Percentiles rank a stretch among this genome's conserved stretches.
These are phyloP conservation scores for Cenopis cana DNA, from an alignment of 2,888 invertebrate species.

Conservation along the genomic window DNA sequence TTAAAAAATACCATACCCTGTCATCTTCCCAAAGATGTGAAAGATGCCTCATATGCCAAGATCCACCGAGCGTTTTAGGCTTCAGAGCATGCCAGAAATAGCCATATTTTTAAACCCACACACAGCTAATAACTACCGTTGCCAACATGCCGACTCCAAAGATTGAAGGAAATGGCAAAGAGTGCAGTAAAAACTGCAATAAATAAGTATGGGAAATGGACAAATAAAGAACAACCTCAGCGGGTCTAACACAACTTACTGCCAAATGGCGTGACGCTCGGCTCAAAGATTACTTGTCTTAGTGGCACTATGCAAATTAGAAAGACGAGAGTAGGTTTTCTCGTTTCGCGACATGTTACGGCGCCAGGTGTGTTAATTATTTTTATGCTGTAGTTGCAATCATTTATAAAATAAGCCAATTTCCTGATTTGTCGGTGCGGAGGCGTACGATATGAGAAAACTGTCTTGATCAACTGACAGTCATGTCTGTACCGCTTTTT, in stretches of 20 bases:
- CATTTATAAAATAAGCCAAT: no score
- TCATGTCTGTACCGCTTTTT: no score
- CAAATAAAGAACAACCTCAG: neutral
- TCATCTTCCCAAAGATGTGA: neutral
- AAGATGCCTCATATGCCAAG: neutral
- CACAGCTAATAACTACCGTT: neutral
- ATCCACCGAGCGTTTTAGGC: neutral
- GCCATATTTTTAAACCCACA: neutral
- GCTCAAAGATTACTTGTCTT: neutral
- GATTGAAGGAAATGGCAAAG: no score
- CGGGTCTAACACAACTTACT: neutral
- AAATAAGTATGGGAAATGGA: neutral
- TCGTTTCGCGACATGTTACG: no score
- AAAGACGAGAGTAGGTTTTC: no score
- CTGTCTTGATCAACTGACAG: no score
- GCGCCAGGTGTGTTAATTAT: no score
- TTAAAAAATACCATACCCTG: no score
- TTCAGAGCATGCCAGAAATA: neutral
- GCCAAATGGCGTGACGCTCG: neutral
- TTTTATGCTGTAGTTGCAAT: no score
- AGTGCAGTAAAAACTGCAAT: no score
- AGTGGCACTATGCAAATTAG: neutral
- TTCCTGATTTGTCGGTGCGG: no score
- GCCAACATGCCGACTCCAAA: neutral
- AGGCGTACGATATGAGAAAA: no score